Conservation (phyloP, 2,113 vertebrate genomes). For the Uria lomvia region DNA sequence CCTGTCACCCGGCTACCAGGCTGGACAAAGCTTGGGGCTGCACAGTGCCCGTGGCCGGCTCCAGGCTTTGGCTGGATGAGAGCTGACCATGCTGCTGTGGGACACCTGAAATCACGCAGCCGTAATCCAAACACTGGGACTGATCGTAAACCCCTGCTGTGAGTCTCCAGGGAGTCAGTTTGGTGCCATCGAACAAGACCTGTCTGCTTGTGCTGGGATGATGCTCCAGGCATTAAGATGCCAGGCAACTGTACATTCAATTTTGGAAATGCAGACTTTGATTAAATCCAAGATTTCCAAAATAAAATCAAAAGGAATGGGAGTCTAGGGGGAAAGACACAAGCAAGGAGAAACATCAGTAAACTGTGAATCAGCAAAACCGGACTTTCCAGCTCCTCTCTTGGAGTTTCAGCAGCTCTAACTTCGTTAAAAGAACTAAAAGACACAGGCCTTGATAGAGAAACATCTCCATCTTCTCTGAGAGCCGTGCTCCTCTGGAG, state of each 20-base stretch:
- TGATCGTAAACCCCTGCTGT: accelerated
- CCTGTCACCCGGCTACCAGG: background rate
- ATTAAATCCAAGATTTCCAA: background rate
- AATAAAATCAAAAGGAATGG: background rate
- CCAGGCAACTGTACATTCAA: background rate
- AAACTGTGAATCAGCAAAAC: background rate
- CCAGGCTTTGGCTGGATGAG: background rate
- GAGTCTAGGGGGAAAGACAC: background rate
- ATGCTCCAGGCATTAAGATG: background rate
- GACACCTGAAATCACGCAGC: background rate
- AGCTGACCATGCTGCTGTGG: background rate
- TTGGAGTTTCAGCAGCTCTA: background rate
- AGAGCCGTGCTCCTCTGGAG: background rate
- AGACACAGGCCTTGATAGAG: background rate
- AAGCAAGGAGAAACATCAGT: background rate
- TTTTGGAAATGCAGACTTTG: background rate
- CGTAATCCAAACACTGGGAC: background rate
- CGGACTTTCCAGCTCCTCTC: background rate
- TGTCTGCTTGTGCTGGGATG: background rate
- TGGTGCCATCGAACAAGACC: background rate
- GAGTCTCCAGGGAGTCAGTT: background rate
- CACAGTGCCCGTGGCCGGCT: accelerated
- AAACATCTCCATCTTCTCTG: background rate
- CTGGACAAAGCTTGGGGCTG: background rate
- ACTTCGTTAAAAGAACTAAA: background rate